Percentiles rank a stretch among this genome's conserved stretches.
Conservation (phyloP, 2,888 invertebrate genomes). For the Gonocerus acuteangulatus region DNA sequence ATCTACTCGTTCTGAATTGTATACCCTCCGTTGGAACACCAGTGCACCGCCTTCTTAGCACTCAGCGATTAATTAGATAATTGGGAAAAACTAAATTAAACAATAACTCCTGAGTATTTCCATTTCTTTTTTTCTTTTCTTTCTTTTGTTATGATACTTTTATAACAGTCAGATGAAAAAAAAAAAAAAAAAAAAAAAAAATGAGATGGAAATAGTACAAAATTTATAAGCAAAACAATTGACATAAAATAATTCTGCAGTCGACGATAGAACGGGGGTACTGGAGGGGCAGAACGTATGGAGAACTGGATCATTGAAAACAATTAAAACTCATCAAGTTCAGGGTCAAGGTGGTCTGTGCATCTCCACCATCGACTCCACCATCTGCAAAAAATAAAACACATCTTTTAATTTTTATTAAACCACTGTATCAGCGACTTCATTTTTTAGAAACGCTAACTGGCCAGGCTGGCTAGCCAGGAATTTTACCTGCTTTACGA, state of each 20-base stretch:
- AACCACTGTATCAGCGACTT: too few relatives aligned
- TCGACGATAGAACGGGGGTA: neutral
- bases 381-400: neutral
- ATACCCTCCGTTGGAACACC: conserved; percentile 13
- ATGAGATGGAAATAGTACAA: neutral
- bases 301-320: neutral
- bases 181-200: neutral
- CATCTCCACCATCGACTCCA: neutral
- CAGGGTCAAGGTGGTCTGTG: neutral
- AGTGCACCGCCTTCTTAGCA: neutral
- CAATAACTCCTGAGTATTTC: too few relatives aligned
- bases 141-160: too few relatives aligned
- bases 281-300: neutral
- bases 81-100: neutral
- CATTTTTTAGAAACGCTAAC: too few relatives aligned
- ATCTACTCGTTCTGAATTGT: conserved; percentile 13
- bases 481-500: too few relatives aligned
- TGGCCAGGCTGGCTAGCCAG: too few relatives aligned
- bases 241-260: neutral
- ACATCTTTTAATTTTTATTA: too few relatives aligned
- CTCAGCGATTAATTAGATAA: neutral
- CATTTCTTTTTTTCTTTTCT: too few relatives aligned
- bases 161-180: neutral
- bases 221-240: neutral
- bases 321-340: neutral